These are phyloP conservation scores for Atractosteus spatula DNA, from an alignment of 2,113 vertebrate genomes.

Conservation along the genomic window DNA sequence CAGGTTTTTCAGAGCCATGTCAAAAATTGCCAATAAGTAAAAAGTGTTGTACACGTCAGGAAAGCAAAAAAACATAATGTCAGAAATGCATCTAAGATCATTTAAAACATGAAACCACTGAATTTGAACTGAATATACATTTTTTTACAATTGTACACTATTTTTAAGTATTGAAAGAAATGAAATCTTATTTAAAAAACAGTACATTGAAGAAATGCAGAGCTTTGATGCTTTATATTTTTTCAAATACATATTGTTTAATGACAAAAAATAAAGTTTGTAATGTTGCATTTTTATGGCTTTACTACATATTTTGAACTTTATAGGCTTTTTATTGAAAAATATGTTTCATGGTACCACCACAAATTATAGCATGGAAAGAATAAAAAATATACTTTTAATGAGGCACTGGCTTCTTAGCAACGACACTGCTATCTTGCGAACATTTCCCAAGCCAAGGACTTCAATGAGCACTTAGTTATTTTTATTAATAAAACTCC, in stretches of 20 bases:
- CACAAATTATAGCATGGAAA: slow-evolving; percentile 9
- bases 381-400: neutral
- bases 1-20: too few relatives aligned
- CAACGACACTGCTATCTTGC: neutral
- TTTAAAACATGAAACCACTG: too few relatives aligned
- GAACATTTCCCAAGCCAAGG: neutral
- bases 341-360: slow-evolving; percentile 3
- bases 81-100: too few relatives aligned
- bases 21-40: too few relatives aligned
- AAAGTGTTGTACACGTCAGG: too few relatives aligned
- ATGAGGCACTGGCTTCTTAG: neutral
- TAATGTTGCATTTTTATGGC: neutral
- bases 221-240: neutral
- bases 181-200: neutral
- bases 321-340: slow-evolving; percentile 1
- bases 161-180: neutral
- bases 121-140: too few relatives aligned
- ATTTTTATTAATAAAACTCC: neutral
- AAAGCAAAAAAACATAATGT: too few relatives aligned
- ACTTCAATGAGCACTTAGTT: neutral
- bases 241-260: neutral
- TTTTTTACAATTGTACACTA: neutral
- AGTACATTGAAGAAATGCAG: neutral
- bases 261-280: neutral
- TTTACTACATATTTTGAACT: slow-evolving; percentile 2